Conservation (phyloP, 1,140 invertebrate genomes). For the Pogonomyrmex barbatus region DNA sequence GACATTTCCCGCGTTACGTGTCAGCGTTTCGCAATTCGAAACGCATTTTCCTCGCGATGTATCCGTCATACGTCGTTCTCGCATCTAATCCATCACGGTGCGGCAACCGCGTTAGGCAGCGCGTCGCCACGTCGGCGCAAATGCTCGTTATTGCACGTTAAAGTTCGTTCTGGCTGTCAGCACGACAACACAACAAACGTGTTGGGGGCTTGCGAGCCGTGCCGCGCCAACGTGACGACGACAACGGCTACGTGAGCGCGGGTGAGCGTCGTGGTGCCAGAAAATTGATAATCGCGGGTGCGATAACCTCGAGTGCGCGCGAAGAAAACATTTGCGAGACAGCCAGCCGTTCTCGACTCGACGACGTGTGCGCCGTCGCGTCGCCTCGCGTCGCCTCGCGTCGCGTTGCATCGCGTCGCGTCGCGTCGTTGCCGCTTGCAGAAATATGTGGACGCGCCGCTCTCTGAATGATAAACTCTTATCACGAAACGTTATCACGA, state of each 20-base stretch:
- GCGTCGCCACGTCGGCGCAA: constrained; percentile 70
- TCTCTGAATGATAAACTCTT: constrained; percentile 44
- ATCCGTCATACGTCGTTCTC: constrained; percentile 75
- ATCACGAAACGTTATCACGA: not conserved
- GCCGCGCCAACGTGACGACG: constrained; percentile 41
- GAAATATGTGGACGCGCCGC: constrained; percentile 9
- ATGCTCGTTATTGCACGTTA: constrained; percentile 73
- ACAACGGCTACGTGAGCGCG: constrained; percentile 42
- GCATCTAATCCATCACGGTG: constrained; percentile 76
- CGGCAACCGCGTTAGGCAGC: constrained; percentile 65
- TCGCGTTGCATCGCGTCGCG: not conserved
- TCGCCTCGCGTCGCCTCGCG: not conserved
- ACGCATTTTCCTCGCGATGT: constrained; percentile 69
- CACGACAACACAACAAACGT: constrained; percentile 67
- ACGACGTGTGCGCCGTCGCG: not conserved
- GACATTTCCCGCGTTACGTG: constrained; percentile 17
- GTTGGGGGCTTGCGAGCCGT: constrained; percentile 46
- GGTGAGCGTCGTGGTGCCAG: constrained; percentile 22
- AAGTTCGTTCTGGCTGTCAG: constrained; percentile 72
- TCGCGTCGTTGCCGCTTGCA: not conserved
- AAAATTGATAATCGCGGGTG: constrained; percentile 63
- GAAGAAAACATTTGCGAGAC: constrained; percentile 53
- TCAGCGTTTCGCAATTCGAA: constrained; percentile 53
- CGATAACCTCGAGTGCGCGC: constrained; percentile 34
- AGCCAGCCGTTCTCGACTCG: not conserved